Evolutionary conservation across 2,797 vertebrate species (phyloP).

Genomic region (Acipenser oxyrinchus): DNA sequence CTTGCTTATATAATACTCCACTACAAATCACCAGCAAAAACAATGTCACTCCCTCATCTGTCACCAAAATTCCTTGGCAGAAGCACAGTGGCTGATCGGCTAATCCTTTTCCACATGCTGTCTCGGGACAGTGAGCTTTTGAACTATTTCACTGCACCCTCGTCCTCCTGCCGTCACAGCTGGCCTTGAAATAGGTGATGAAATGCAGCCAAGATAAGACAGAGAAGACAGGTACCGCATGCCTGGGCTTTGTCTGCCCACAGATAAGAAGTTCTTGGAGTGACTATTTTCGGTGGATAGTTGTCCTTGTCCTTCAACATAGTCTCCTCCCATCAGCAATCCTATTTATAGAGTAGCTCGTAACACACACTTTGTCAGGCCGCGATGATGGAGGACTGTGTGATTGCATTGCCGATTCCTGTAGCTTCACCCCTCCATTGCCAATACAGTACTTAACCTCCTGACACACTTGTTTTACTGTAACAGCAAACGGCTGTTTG

Average conservation of each 20-base stretch:
- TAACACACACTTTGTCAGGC: neutral
- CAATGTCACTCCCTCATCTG: slow-evolving; percentile 15
- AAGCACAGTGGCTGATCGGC: slow-evolving; percentile 5
- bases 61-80: slow-evolving; percentile 13
- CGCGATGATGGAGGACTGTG: slow-evolving; percentile 8
- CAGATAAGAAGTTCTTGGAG: slow-evolving; percentile 29
- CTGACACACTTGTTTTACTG: slow-evolving; percentile 15
- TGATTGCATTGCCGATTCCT: slow-evolving; percentile 3
- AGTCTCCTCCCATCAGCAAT: slow-evolving; percentile 12
- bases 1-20: too few relatives aligned
- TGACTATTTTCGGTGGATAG: slow-evolving; percentile 29
- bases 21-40: neutral
- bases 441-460: slow-evolving; percentile 7
- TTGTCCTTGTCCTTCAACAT: slow-evolving; percentile 14
- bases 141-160: neutral
- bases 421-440: neutral
- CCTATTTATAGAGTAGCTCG: slow-evolving; percentile 14
- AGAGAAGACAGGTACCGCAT: slow-evolving; percentile 15
- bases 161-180: neutral
- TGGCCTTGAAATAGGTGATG: neutral
- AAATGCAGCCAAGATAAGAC: neutral
- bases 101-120: neutral
- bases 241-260: slow-evolving; percentile 5
- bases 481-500: neutral
- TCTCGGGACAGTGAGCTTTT: neutral